Conservation (phyloP, 1,140 invertebrate genomes). For the Drosophila bocqueti region DNA sequence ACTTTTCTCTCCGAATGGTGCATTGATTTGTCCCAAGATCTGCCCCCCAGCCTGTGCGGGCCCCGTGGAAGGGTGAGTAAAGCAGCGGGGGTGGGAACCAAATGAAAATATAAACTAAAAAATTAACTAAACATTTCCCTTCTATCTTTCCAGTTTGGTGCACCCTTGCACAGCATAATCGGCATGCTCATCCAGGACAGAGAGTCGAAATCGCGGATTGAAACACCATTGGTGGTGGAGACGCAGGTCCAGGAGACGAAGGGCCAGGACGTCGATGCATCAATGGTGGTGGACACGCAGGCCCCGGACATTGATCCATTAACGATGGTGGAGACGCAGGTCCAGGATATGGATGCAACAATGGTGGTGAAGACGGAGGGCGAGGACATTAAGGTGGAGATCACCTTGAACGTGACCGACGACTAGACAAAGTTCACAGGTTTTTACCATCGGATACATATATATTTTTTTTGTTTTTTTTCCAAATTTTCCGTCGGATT, state of each 20-base stretch:
- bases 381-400: not conserved
- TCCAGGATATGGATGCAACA: too few relatives aligned
- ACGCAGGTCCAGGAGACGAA: too few relatives aligned
- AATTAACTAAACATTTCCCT: not conserved
- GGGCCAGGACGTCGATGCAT: not conserved
- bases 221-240: not conserved
- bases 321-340: not conserved
- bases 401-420: not conserved
- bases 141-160: not conserved
- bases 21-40: not conserved
- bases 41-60: not conserved
- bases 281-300: not conserved
- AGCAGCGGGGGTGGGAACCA: too few relatives aligned
- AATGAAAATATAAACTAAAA: not conserved
- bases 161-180: not conserved
- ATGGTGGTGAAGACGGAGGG: not conserved
- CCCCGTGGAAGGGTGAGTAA: not conserved
- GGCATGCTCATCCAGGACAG: not conserved
- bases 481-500: not conserved
- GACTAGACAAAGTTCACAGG: not conserved
- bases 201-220: not conserved
- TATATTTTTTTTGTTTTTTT: not conserved
- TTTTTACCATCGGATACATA: not conserved
- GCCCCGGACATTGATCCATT: not conserved
- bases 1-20: not conserved